Evolutionary conservation across 2,888 invertebrate genomes (phyloP).

Genomic region (Drosophila macrospina): DNA sequence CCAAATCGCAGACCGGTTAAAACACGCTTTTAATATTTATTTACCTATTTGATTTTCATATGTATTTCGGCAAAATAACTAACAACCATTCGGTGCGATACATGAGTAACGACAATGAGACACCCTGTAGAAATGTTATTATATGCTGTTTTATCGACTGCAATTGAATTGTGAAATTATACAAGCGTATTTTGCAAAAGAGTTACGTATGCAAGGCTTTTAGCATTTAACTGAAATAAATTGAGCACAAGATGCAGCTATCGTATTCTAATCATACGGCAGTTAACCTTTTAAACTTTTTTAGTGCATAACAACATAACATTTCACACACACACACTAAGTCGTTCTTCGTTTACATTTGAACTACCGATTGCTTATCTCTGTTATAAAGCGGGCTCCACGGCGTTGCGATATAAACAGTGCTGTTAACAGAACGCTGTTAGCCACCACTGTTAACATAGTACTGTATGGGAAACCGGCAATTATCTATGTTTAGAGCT

Average conservation of each 20-base stretch:
- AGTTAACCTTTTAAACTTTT: constrained; percentile 49
- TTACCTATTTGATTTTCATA: constrained; percentile 41
- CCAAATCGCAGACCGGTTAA: constrained; percentile 47
- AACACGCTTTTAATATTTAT: constrained; percentile 36
- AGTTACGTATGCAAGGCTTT: constrained; percentile 47
- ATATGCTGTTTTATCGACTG: constrained; percentile 22
- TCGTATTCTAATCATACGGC: constrained; percentile 30
- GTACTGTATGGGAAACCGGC: constrained; percentile 13
- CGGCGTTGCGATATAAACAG: constrained; percentile 8
- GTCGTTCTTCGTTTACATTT: constrained; percentile 54
- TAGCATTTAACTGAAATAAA: constrained; percentile 46
- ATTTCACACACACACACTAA: constrained; percentile 12
- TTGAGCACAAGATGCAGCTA: constrained; percentile 21
- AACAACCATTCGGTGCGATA: neutral
- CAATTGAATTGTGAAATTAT: constrained; percentile 34
- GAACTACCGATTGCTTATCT: constrained; percentile 53
- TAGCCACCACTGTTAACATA: constrained; percentile 13
- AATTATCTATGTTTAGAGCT: neutral
- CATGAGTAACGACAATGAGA: neutral
- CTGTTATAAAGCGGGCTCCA: neutral
- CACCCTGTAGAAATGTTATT: constrained; percentile 51
- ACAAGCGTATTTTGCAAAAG: constrained; percentile 53
- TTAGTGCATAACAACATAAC: constrained; percentile 16
- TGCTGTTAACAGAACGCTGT: constrained; percentile 19
- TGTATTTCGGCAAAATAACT: neutral